Evolutionary conservation across 2,797 vertebrate species (phyloP), one percentile per base, ranked within the genome.

Genomic region (Melanotaenia maccullochi): DNA sequence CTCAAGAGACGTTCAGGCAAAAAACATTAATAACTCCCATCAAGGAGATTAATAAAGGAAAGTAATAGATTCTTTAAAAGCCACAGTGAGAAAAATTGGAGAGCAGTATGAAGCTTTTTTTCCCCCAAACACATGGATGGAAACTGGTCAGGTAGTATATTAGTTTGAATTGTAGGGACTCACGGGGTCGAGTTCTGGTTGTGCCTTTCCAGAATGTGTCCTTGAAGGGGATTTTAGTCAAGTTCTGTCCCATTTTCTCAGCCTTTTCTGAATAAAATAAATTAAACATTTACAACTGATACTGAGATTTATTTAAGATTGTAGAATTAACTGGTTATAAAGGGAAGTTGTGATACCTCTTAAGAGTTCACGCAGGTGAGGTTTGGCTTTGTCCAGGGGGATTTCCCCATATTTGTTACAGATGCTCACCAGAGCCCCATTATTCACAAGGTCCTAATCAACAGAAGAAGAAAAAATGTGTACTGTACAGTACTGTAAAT

Each of bases 161-260:
- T 24, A 25, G 25, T 75, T 73, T 62, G 64, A 28, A 60, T 60
- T 38, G 57, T 36, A 44, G 30, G 3, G 13, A 91, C 98, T 97
- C 91, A 99, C 98, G 92, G 47, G 97, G 97, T 35, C 97, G 94
- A 1, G 98, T 99, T 80, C 98, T 96, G 40, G 97, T 98, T 1
- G 97, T 99, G 89, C 98, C 98, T 92, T 99, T 99, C 97, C 98
- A 99, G 91, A 98, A 99, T 0, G 95, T 95, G 78, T 99, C 98
- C 90, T 98, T 99, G 92, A 97, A 99, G 76, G 97, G 97, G 79
- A 99, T 95, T 91, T 96, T 96, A 71, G 93, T 94, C 88, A 99
- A 93, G 86, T 84, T 98, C 89, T 99, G 98, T 67, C 98, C 98
- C 91, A 97, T 76, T 89, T 99, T 99, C 90, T 99, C 97, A 0